phyloP scores from a whole-genome alignment of 2,888 invertebrate species.

The Odontocerum albicorne region DNA sequence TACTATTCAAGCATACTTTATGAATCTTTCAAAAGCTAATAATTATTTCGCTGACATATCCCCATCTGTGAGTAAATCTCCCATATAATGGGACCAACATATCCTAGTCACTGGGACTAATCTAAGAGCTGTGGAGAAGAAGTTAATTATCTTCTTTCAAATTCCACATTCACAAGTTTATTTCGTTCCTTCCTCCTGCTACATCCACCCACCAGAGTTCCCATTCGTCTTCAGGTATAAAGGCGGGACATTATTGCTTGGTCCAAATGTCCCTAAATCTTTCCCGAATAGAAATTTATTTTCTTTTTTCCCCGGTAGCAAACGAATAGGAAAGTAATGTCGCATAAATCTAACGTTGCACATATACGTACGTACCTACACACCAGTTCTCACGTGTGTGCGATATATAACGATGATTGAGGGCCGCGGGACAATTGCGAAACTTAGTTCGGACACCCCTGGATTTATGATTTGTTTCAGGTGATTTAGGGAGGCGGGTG shows the following conservation, averaged over 20 bases:
- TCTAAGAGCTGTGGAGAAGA: too few relatives aligned
- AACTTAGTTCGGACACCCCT: not conserved
- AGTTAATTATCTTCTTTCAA: not conserved
- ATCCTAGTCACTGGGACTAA: too few relatives aligned
- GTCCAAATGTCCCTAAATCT: conserved; percentile 63
- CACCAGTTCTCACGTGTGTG: conserved; percentile 2
- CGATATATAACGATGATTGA: conserved; percentile 31
- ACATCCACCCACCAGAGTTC: not conserved
- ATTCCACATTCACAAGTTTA: not conserved
- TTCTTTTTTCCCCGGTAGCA: conserved; percentile 58
- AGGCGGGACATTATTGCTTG: conserved; percentile 64
- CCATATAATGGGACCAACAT: too few relatives aligned
- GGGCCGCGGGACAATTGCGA: conserved; percentile 5
- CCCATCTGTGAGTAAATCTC: too few relatives aligned
- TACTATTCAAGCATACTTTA: too few relatives aligned
- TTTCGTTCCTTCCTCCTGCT: conserved; percentile 8
- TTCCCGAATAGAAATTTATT: conserved; percentile 62
- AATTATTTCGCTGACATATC: too few relatives aligned
- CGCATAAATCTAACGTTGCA: conserved; percentile 19
- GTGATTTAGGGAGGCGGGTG: conserved; percentile 9
- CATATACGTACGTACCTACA: conserved; percentile 4
- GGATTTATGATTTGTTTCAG: conserved; percentile 2
- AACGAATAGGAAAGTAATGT: conserved; percentile 35
- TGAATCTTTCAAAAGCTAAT: too few relatives aligned
- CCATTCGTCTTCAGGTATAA: conserved; percentile 62